These are phyloP conservation scores for Lutraria lutraria DNA, from an alignment of 2,888 invertebrate genomes.

Conservation along the genomic window DNA sequence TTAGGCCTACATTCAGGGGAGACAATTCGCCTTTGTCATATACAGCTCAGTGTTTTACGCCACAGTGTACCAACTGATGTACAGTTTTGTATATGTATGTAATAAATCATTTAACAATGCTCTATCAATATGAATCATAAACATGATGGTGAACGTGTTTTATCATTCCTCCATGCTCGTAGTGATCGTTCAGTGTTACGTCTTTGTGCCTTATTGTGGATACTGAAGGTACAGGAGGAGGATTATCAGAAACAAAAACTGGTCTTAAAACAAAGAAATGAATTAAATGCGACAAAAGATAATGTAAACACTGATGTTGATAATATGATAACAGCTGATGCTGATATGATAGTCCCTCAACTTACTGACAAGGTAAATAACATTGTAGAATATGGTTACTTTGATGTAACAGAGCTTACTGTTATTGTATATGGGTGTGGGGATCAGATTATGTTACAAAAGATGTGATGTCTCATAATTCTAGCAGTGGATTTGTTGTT, in stretches of 20 bases:
- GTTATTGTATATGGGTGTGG: too few species aligned
- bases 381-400: background rate
- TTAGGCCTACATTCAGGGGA: background rate
- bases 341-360: background rate
- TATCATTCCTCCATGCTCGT: conserved; percentile 74
- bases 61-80: background rate
- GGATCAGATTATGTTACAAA: too few species aligned
- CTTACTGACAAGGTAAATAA: conserved; percentile 13
- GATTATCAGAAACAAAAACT: conserved; percentile 51
- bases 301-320: background rate
- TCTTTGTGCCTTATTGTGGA: conserved; percentile 83
- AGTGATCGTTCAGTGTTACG: conserved; percentile 83
- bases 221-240: conserved; percentile 82
- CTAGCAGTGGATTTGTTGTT: too few species aligned
- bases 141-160: conserved; percentile 30
- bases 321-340: background rate
- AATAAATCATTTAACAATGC: background rate
- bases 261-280: background rate
- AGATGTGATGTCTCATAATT: too few species aligned
- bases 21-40: background rate
- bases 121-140: conserved; percentile 26
- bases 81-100: background rate
- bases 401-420: too few species aligned
- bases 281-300: background rate
- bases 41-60: background rate